These are phyloP conservation scores for Cylas formicarius DNA, from an alignment of 1,140 invertebrate species.

Conservation along the genomic window DNA sequence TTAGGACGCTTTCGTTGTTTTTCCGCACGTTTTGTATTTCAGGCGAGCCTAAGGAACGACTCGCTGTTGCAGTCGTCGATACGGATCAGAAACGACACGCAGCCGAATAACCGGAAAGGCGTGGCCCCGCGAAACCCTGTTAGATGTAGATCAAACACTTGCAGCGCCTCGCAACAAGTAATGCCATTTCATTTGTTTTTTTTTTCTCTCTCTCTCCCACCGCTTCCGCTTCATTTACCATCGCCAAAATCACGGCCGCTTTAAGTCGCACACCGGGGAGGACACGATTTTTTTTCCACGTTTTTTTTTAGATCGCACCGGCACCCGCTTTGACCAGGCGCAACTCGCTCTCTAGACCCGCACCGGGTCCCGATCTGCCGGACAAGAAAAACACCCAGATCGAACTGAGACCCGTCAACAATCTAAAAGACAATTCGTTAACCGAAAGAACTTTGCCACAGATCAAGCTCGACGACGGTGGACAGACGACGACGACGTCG, in stretches of 20 bases:
- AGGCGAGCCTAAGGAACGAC: slow-evolving; percentile 48
- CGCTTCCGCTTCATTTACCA: background rate
- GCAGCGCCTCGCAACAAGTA: slow-evolving; percentile 37
- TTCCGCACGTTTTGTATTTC: slow-evolving; percentile 25
- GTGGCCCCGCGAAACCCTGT: slow-evolving; percentile 66
- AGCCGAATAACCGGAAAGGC: slow-evolving; percentile 53
- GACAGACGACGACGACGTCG: slow-evolving; percentile 11
- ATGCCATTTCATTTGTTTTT: slow-evolving; percentile 4
- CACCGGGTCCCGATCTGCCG: slow-evolving; percentile 25
- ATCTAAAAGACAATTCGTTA: slow-evolving; percentile 31
- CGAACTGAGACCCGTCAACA: slow-evolving; percentile 39
- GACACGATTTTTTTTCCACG: background rate
- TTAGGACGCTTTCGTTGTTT: slow-evolving; percentile 17
- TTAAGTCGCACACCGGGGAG: too few species aligned
- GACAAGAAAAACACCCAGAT: slow-evolving; percentile 28
- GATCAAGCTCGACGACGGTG: slow-evolving; percentile 36
- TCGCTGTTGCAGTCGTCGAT: slow-evolving; percentile 50
- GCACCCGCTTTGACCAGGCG: slow-evolving; percentile 31
- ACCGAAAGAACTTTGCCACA: slow-evolving; percentile 34
- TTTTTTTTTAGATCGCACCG: slow-evolving; percentile 19
- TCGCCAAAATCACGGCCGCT: background rate
- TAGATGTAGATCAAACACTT: slow-evolving; percentile 40
- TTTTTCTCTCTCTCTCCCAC: background rate
- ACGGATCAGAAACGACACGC: slow-evolving; percentile 62
- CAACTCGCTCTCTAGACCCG: slow-evolving; percentile 34